Base-by-base conservation (phyloP, 2,113 vertebrate species). In the Syngnathus typhle region DNA sequence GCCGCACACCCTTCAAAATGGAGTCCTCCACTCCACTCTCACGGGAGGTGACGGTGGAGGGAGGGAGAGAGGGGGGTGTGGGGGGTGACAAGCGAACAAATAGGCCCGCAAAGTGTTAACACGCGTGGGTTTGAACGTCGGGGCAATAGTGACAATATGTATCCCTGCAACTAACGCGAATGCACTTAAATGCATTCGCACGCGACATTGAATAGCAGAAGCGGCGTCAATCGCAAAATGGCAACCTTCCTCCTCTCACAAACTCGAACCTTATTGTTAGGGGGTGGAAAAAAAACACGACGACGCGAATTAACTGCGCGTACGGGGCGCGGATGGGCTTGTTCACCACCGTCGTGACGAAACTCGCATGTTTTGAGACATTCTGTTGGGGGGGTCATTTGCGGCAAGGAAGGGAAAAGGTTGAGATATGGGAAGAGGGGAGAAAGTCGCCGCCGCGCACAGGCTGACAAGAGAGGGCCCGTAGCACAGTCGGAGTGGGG, bases 61-160 rank as follows among this genome's bases (percentile, higher is more conserved):
- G n/a, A 44, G 21, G 39, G 39, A 6, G 58, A 19, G 56, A 16
- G 2, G 56, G 36, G 38, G 19, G n/a, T 67, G 65, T 3, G 56
- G 36, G 38, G 38, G n/a, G 70, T 65, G 67, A 75, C 69, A 51
- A 43, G 46, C 44, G 56, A 70, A 69, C 60, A 74, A 73, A 78
- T 89, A 91, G 91, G 91, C 90, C 91, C 90, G 88, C 88, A 88
- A 90, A 92, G 91, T 90, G 88, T 91, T 89, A 89, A 90, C 74
- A 73, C 69, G 78, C 73, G 76, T 56, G 74, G 85, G 78, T 72
- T 69, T 19, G 7, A 76, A 87, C 87, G 80, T 85, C 8, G n/a
- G 11, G 15, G 41, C 11, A 16, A 36, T 36, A 36, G 15, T 16
- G 6, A 36, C 12, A 32, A 55, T 5, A 8, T 8, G 21, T 36